A percentile compares a stretch with the other conserved stretches of the same genome.
These are phyloP conservation scores for Pemphigus obesinymphae DNA, from an alignment of 1,140 invertebrate genomes.

Conservation along the genomic window DNA sequence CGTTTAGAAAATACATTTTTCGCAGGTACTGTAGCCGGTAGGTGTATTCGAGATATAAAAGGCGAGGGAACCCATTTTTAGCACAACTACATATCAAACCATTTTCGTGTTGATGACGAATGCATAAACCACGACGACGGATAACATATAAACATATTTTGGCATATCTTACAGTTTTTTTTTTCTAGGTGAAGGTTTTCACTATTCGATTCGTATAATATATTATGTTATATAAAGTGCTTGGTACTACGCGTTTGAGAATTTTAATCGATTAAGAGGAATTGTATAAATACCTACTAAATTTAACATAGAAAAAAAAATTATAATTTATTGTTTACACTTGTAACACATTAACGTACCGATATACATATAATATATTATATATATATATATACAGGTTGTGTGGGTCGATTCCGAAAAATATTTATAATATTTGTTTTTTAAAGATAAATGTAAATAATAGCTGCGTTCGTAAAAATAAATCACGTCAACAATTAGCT, in stretches of 20 bases:
- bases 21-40: no score
- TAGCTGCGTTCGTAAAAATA: neutral
- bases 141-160: no score
- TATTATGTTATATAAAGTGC: neutral
- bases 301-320: neutral
- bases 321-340: neutral
- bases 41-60: no score
- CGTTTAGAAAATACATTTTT: neutral
- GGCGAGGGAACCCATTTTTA: neutral
- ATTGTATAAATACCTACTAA: neutral
- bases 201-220: neutral
- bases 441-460: neutral
- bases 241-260: no score
- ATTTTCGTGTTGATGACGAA: neutral
- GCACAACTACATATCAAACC: neutral
- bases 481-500: neutral
- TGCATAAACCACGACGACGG: no score
- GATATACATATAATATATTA: no score
- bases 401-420: neutral
- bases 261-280: neutral
- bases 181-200: conserved; percentile 17
- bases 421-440: neutral
- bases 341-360: no score
- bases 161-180: neutral
- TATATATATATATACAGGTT: no score